These are phyloP conservation scores for Sphinx pinastri DNA, from an alignment of 2,888 invertebrate genomes.

Conservation along the genomic window DNA sequence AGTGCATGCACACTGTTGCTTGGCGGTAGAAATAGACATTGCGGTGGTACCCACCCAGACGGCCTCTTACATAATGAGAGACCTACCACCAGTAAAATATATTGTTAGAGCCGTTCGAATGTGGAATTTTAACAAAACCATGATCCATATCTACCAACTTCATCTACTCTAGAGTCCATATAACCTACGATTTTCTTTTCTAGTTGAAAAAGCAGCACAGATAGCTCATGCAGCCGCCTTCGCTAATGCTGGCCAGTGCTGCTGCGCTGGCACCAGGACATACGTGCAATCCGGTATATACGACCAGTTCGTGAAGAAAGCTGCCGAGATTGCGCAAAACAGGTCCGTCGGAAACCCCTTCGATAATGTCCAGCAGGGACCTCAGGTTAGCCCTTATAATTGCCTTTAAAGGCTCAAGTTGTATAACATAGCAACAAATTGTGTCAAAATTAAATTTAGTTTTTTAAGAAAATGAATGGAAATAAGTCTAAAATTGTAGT, in stretches of 20 bases:
- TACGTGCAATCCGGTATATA: slow-evolving; percentile 95
- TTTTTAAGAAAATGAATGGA: too few species aligned
- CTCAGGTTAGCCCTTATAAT: slow-evolving; percentile 84
- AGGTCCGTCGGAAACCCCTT: slow-evolving; percentile 94
- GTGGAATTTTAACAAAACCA: too few species aligned
- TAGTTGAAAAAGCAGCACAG: slow-evolving; percentile 75
- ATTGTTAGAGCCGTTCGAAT: too few species aligned
- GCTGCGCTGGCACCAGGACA: slow-evolving; percentile 92
- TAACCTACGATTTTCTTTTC: slow-evolving; percentile 31
- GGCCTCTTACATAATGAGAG: too few species aligned
- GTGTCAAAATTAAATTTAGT: too few species aligned
- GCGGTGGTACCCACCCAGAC: too few species aligned
- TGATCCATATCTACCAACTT: too few species aligned
- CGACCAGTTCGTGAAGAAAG: slow-evolving; percentile 91
- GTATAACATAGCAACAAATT: too few species aligned
- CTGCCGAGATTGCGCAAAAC: slow-evolving; percentile 87
- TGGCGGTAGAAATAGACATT: too few species aligned
- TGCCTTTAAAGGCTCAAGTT: neutral
- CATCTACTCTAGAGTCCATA: neutral
- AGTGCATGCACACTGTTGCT: too few species aligned
- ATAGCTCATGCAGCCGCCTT: slow-evolving; percentile 75
- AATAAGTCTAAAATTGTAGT: too few species aligned
- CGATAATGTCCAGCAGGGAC: slow-evolving; percentile 89
- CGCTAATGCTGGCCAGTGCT: slow-evolving; percentile 74
- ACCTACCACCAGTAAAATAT: too few species aligned